A percentile compares a stretch with the other conserved stretches of the same genome.
phyloP scores from a whole-genome alignment of 2,113 vertebrate genomes.

The Uria lomvia region DNA sequence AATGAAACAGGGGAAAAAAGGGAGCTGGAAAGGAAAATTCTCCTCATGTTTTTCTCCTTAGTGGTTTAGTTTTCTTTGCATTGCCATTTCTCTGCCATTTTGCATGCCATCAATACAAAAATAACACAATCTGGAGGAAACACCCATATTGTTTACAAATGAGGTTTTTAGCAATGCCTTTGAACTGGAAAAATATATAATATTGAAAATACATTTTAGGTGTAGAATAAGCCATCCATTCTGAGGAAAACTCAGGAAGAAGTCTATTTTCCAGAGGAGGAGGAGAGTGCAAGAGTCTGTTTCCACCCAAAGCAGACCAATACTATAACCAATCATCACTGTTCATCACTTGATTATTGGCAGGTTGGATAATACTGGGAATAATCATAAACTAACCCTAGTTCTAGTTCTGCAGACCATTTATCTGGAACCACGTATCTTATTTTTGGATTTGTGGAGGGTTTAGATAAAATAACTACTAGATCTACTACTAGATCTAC shows the following conservation, averaged over 20 bases:
- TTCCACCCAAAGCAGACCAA: not conserved
- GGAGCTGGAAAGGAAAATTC: conserved; percentile 9
- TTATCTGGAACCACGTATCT: not conserved
- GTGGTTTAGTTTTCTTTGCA: not conserved
- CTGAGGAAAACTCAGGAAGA: not conserved
- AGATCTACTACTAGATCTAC: not conserved
- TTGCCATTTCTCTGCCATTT: not conserved
- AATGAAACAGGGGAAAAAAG: not conserved
- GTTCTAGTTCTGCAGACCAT: not conserved
- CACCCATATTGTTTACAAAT: not conserved
- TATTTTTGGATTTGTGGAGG: conserved; percentile 7
- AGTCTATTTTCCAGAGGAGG: not conserved
- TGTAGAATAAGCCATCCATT: not conserved
- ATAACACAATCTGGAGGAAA: not conserved
- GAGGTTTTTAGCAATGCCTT: not conserved
- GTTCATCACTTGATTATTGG: not conserved
- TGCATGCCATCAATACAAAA: not conserved
- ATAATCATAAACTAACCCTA: not conserved
- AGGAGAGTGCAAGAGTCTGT: not conserved
- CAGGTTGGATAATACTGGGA: rapidly evolving
- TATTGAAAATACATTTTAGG: not conserved
- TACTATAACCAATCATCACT: not conserved
- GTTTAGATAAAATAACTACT: not conserved
- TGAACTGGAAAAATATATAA: not conserved
- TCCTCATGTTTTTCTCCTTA: not conserved